These are phyloP conservation scores for Caenorhabditis angaria DNA, from an alignment of 2,888 invertebrate genomes.

Conservation along the genomic window DNA sequence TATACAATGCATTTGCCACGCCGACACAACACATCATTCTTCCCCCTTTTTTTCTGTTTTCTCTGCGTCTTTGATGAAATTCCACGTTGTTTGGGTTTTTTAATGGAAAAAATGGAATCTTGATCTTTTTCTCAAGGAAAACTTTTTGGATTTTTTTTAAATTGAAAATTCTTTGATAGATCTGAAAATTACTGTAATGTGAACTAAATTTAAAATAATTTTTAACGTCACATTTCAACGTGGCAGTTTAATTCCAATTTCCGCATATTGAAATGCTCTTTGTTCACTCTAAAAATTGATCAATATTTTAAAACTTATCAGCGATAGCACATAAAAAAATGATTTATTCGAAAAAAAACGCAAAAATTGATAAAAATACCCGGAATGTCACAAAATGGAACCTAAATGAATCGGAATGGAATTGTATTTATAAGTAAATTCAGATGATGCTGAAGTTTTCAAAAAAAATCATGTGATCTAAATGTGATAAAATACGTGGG, in stretches of 20 bases:
- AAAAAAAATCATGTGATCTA: background rate
- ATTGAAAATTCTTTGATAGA: background rate
- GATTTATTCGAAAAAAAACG: constrained; percentile 1
- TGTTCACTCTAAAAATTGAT: no score
- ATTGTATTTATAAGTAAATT: background rate
- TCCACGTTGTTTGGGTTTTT: constrained; percentile 3
- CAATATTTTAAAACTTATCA: background rate
- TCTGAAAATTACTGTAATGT: no score
- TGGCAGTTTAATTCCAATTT: no score
- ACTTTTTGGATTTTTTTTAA: constrained; percentile 1
- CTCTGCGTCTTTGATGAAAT: constrained; percentile 19
- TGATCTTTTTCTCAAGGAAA: no score
- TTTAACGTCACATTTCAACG: no score
- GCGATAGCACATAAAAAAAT: background rate
- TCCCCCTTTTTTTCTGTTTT: constrained; percentile 3
- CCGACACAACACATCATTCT: constrained; percentile 7
- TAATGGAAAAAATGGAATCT: background rate
- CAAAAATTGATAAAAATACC: constrained; percentile 5
- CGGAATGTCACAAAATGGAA: constrained; percentile 3
- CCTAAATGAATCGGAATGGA: background rate
- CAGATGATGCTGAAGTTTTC: background rate
- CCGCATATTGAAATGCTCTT: no score
- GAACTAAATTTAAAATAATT: no score
- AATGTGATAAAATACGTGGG: no score
- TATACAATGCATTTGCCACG: constrained; percentile 28